A percentile compares a stretch with the other conserved stretches of the same genome.
These are phyloP conservation scores for Epinephelus malabaricus DNA, from an alignment of 2,797 vertebrate genomes.

Conservation along the genomic window DNA sequence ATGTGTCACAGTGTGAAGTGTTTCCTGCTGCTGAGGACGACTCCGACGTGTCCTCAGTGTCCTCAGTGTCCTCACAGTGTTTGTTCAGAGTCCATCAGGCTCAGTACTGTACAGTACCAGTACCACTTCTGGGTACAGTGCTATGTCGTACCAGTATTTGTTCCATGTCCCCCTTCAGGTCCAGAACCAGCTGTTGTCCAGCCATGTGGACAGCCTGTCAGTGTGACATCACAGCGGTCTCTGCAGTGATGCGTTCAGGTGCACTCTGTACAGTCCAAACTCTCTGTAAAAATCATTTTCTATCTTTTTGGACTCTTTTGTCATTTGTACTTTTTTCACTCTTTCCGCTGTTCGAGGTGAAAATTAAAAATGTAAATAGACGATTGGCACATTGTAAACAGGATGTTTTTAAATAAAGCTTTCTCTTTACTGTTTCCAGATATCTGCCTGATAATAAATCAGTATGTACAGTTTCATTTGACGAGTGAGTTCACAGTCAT, in stretches of 20 bases:
- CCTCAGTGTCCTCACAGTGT: neutral
- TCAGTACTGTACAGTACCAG: too few species aligned
- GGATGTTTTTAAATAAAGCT: slow-evolving; percentile 61
- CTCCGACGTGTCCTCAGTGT: neutral
- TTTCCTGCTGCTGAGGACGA: neutral
- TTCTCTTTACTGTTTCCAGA: neutral
- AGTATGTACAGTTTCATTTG: too few species aligned
- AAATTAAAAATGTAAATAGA: slow-evolving; percentile 61
- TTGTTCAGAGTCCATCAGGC: neutral
- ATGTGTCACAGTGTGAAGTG: neutral
- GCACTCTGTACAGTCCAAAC: slow-evolving; percentile 44
- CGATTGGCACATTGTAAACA: slow-evolving; percentile 10
- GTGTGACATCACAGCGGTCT: too few species aligned
- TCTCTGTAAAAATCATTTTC: slow-evolving; percentile 50
- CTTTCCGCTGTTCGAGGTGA: slow-evolving; percentile 48
- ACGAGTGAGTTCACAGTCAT: too few species aligned
- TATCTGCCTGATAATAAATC: neutral
- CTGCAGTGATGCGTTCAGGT: slow-evolving; percentile 54
- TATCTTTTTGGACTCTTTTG: slow-evolving; percentile 48
- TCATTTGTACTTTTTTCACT: slow-evolving; percentile 72
- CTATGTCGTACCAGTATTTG: neutral
- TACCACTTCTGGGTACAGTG: neutral
- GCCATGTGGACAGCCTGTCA: too few species aligned
- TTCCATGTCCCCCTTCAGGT: slow-evolving; percentile 29
- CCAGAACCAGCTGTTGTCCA: slow-evolving; percentile 29